Conservation (phyloP, 2,888 invertebrate species). For the Dolichomitus sp. region DNA sequence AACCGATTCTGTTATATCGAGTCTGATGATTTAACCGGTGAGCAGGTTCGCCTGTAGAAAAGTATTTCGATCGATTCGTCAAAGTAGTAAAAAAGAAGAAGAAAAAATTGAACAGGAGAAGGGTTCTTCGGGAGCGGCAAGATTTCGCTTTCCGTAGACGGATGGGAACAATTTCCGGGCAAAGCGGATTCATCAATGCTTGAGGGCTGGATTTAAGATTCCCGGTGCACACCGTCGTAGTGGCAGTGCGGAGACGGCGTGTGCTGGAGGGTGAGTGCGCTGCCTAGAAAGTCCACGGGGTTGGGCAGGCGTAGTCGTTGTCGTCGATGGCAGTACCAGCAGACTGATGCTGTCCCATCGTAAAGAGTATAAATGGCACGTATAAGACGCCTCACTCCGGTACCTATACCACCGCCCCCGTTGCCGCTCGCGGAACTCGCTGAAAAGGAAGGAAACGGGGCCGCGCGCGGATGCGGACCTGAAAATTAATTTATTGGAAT, state of each 20-base stretch:
- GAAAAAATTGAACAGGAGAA: slow-evolving; percentile 28
- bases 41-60: slow-evolving; percentile 11
- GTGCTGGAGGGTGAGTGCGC: slow-evolving; percentile 51
- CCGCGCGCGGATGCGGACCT: slow-evolving; percentile 69
- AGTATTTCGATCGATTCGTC: slow-evolving; percentile 67
- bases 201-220: slow-evolving; percentile 79
- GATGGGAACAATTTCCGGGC: slow-evolving; percentile 81
- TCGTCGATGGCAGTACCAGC: slow-evolving; percentile 57
- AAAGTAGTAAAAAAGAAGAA: slow-evolving; percentile 52
- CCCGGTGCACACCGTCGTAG: slow-evolving; percentile 70
- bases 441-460: slow-evolving; percentile 65
- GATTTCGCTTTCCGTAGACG: slow-evolving; percentile 76
- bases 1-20: slow-evolving; percentile 2
- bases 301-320: slow-evolving; percentile 36
- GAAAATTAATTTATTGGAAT: slow-evolving; percentile 81
- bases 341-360: slow-evolving; percentile 75
- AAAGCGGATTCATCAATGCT: slow-evolving; percentile 82
- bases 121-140: slow-evolving; percentile 62
- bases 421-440: slow-evolving; percentile 35
- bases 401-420: slow-evolving; percentile 35
- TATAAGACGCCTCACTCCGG: slow-evolving; percentile 71
- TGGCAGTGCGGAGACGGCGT: slow-evolving; percentile 55
- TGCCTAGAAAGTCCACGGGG: slow-evolving; percentile 60
- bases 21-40: background rate
- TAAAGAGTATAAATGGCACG: slow-evolving; percentile 81